Conservation (phyloP, 2,888 invertebrate genomes). For the Mechanitis messenoides region DNA sequence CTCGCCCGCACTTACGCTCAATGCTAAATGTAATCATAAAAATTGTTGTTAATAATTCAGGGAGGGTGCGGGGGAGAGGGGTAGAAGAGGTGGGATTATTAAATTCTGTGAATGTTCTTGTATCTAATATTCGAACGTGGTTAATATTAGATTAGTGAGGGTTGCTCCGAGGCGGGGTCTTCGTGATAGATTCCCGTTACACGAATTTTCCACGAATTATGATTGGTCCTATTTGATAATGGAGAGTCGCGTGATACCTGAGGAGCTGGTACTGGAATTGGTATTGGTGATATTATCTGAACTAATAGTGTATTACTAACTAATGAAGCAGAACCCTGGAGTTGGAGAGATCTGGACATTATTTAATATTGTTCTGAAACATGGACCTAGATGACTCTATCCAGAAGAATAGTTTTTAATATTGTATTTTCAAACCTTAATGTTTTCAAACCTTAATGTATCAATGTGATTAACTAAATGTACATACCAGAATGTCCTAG, state of each 20-base stretch:
- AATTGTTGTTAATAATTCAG: constrained; percentile 76
- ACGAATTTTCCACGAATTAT: constrained; percentile 55
- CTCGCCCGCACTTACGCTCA: constrained; percentile 62
- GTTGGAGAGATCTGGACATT: no score
- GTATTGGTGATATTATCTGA: background rate
- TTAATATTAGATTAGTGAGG: constrained; percentile 74
- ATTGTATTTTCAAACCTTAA: no score
- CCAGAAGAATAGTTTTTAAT: no score
- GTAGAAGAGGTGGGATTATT: constrained; percentile 61
- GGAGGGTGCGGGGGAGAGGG: constrained; percentile 36
- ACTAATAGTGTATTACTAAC: background rate
- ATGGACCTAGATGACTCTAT: no score
- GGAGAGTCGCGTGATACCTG: constrained; percentile 37
- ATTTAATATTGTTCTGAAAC: no score
- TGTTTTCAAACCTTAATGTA: no score
- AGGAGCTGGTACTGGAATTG: background rate
- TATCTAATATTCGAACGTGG: constrained; percentile 76
- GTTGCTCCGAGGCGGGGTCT: constrained; percentile 58
- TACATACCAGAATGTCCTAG: constrained; percentile 3
- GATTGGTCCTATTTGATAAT: constrained; percentile 71
- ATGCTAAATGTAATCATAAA: constrained; percentile 74
- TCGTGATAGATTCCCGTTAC: constrained; percentile 63
- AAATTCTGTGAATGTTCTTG: constrained; percentile 76
- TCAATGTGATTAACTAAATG: no score
- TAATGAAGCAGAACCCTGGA: no score